A percentile compares a stretch with the other conserved stretches of the same genome.
Conservation (phyloP, 2,797 vertebrate species). For the Lindbergichthys nudifrons region DNA sequence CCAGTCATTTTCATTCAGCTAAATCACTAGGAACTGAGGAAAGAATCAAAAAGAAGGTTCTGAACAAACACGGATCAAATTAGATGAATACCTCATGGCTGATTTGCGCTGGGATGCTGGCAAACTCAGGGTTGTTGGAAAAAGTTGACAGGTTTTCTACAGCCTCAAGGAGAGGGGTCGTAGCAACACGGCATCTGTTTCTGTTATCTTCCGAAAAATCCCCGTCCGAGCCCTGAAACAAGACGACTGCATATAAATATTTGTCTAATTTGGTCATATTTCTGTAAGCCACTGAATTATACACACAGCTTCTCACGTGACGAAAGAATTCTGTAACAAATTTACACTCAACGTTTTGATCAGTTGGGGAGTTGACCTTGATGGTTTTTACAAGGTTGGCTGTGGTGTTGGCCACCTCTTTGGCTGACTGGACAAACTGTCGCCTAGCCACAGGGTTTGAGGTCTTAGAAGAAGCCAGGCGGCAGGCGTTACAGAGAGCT, state of each 20-base stretch:
- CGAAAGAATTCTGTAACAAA: conserved; percentile 52
- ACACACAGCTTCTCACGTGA: conserved; percentile 44
- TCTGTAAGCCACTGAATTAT: conserved; percentile 9
- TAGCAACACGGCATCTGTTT: conserved; percentile 92
- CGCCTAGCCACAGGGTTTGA: conserved; percentile 96
- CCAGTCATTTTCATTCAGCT: not conserved
- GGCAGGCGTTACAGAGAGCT: conserved; percentile 96
- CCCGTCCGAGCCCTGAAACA: conserved; percentile 91
- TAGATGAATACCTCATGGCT: conserved; percentile 89
- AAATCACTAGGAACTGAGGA: not conserved
- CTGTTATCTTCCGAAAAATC: conserved; percentile 99
- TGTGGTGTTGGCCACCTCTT: conserved; percentile 99
- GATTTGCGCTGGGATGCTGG: conserved; percentile 97
- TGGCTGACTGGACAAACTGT: conserved; percentile 98
- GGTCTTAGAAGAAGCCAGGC: conserved; percentile 96
- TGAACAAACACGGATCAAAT: conserved; percentile 36
- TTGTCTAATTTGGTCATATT: not conserved
- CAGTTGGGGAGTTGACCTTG: conserved; percentile 88
- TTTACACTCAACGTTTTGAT: conserved; percentile 80
- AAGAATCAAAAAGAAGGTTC: conserved; percentile 16
- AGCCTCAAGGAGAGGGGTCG: conserved; percentile 93
- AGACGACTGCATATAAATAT: conserved; percentile 28
- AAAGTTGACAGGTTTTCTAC: conserved; percentile 97
- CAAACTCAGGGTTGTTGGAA: conserved; percentile 97
- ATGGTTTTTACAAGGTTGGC: conserved; percentile 99